These are phyloP conservation scores for Staurois parvus DNA, from an alignment of 2,797 vertebrate genomes.

Conservation along the genomic window DNA sequence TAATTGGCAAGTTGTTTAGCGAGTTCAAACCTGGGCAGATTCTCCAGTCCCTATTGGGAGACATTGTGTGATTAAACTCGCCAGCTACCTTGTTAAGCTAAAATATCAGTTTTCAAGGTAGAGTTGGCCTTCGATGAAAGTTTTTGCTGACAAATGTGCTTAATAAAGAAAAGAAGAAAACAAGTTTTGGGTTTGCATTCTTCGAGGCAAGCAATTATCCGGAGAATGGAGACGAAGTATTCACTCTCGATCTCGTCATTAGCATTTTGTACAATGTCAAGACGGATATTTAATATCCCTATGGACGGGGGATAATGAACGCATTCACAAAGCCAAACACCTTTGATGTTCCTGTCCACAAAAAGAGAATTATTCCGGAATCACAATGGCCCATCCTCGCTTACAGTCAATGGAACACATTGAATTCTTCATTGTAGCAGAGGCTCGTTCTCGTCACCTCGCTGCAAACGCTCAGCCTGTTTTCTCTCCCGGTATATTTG, in stretches of 20 bases:
- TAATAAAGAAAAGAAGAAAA: not conserved
- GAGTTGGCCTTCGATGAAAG: too few species aligned
- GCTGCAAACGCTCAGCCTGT: slow-evolving; percentile 29
- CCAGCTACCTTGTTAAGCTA: too few species aligned
- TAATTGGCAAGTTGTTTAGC: too few species aligned
- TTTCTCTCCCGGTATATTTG: not conserved
- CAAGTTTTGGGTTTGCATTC: slow-evolving; percentile 4
- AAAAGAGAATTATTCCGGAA: slow-evolving; percentile 49
- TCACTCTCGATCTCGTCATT: slow-evolving; percentile 7
- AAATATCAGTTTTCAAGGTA: too few species aligned
- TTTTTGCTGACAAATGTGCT: too few species aligned
- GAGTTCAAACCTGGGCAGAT: too few species aligned
- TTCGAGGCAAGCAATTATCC: not conserved
- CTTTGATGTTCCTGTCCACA: slow-evolving; percentile 42
- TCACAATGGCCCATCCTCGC: slow-evolving; percentile 17
- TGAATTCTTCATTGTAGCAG: slow-evolving; percentile 19
- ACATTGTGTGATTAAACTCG: too few species aligned
- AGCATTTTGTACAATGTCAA: slow-evolving; percentile 19
- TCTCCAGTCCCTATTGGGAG: too few species aligned
- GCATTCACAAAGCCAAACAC: not conserved
- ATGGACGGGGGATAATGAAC: slow-evolving; percentile 25
- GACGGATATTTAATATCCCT: not conserved
- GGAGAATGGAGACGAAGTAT: slow-evolving; percentile 1
- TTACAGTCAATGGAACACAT: slow-evolving; percentile 5
- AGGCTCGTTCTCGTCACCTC: not conserved